Evolutionary conservation across 1,140 invertebrate species (phyloP), one percentile per base, ranked within the genome.

Genomic region (Drosophila bifasciata): DNA sequence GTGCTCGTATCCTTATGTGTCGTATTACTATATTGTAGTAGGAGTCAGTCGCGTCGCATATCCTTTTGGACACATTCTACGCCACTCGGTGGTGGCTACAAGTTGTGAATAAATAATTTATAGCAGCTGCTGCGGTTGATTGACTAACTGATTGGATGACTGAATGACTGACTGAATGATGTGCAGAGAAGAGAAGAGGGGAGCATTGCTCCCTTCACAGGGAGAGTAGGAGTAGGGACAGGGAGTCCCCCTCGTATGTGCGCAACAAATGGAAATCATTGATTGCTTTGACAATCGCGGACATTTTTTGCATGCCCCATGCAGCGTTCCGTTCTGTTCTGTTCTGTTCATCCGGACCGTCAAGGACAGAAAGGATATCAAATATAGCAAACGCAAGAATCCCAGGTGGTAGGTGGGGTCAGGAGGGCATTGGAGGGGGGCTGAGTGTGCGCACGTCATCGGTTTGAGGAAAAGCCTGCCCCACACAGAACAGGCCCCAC

Each of bases 381-480:
- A 64, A 52, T 58, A 53, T 69, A 57, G 74, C 67, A 72, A 60
- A 68, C 32, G 32, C 32, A 36, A 78, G 58, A 66, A 51, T 28
- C 46, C 64, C 53, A 55, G 60, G 45, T 48, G 36, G 25, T 11
- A 49, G 23, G 13, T 25, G 16, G 11, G 17, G 25, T 11, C 25
- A 15, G 41, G 15, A 11, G 45, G 19, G 4, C 28, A 3, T 9
- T 13, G 32, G 50, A 17, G 48, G 40, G 44, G 19, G 32, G 53
- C 60, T 58, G 74, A 67, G 83, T 78, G 61, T 86, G 83, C 81
- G 81, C 83, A 80, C 81, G 76, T 77, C 76, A 80, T 62, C 81
- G 81, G 81, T 57, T 81, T 67, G 71, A 74, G 67, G 44, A 43
- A 76, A 71, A 64, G 25, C 61, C 60, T 51, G 59, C 9, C 70